Evolutionary conservation across 2,113 vertebrate genomes (phyloP), one percentile per base, ranked within the genome.

Genomic region (Dendrocopos noguchii): DNA sequence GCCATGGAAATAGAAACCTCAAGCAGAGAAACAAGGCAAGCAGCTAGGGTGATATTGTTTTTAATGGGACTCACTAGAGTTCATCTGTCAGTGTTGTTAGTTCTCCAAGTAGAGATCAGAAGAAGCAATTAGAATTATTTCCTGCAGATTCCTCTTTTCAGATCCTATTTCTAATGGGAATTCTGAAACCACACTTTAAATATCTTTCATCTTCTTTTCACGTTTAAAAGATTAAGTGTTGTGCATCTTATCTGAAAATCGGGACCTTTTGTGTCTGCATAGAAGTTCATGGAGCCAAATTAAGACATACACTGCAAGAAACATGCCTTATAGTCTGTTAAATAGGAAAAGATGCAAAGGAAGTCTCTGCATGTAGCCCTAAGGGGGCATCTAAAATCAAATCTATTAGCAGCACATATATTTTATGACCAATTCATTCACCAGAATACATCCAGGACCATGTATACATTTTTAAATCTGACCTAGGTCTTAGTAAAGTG

Each of bases 201-300:
- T 87, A 91, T 24, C 46, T 95, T 96, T 94, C 91, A 88, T 90
- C 84, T 87, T 74, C 47, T 76, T 91, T 93, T 71, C 34, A 88
- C 86, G 79, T 93, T 94, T 87, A 86, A 95, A 90, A 91, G 84
- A 95, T 88, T 88, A 87, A 86, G 15, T 47, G 55, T 71, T 94
- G 60, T 73, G 47, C 60, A 88, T 55, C 21, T 93, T 95, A 85
- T 86, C 80, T 86, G 46, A 63, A 88, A 83, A 88, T 77, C 46
- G 55, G 34, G n/a, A 85, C 72, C 50, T 70, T 85, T 59, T 59
- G 16, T 39, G 52, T n/a, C 80, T 77, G 13, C 46, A 74, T 39
- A 82, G 22, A 72, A 84, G 79, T 67, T 90, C 46, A 44, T 55
- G 70, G 4, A 84, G 42, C 44, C 42, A 88, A 88, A 94, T 94